Percentiles rank a stretch among this genome's conserved stretches.
These are phyloP conservation scores for Sebastes aleutianus DNA, from an alignment of 2,797 vertebrate genomes.

Conservation along the genomic window DNA sequence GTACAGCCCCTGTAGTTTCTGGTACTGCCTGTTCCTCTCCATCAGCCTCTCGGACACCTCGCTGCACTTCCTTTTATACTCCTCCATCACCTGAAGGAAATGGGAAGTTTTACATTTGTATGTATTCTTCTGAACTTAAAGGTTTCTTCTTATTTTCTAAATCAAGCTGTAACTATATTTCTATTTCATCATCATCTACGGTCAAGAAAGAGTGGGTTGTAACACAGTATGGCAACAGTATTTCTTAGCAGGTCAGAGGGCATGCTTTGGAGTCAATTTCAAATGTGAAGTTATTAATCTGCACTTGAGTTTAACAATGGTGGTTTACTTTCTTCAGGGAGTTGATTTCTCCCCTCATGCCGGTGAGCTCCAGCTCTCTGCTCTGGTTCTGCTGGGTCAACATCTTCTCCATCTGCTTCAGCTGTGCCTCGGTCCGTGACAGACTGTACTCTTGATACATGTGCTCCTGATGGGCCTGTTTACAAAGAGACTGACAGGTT, in stretches of 20 bases:
- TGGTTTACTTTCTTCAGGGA: slow-evolving; percentile 80
- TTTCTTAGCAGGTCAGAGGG: background rate
- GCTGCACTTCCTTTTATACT: slow-evolving; percentile 91
- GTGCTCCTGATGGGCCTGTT: slow-evolving; percentile 89
- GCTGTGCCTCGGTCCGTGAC: slow-evolving; percentile 84
- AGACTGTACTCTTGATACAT: slow-evolving; percentile 90
- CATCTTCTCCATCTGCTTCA: slow-evolving; percentile 90
- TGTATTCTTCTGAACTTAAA: background rate
- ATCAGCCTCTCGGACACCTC: slow-evolving; percentile 91
- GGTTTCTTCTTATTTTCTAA: background rate
- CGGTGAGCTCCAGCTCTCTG: slow-evolving; percentile 86
- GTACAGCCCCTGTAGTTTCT: slow-evolving; percentile 90
- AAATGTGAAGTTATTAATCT: background rate
- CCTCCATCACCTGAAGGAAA: slow-evolving; percentile 85
- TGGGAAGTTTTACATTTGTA: background rate
- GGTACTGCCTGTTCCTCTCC: slow-evolving; percentile 91
- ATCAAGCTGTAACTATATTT: background rate
- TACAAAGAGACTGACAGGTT: background rate
- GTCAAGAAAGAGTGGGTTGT: background rate
- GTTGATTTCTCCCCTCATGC: slow-evolving; percentile 86
- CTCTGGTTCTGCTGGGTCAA: slow-evolving; percentile 89
- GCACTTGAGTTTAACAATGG: background rate
- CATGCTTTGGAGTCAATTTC: background rate
- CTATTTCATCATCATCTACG: background rate
- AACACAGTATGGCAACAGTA: background rate